Evolutionary conservation across 2,888 invertebrate species (phyloP).

Genomic region (Chydorus sphaericus): DNA sequence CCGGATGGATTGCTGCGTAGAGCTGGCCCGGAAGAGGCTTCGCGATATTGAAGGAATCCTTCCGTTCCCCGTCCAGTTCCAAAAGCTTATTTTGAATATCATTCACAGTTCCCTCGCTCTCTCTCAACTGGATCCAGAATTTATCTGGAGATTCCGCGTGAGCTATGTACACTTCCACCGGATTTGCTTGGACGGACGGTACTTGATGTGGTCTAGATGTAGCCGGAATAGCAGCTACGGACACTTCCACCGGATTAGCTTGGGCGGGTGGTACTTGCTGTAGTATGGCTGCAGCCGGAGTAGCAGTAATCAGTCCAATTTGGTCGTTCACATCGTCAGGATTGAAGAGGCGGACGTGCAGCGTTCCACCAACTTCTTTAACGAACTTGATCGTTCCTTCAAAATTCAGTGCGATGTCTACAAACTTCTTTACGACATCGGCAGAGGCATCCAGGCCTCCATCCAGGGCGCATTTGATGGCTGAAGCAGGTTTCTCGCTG

Average conservation of each 20-base stretch:
- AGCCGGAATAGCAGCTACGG: background rate
- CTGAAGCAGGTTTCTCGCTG: constrained; percentile 3
- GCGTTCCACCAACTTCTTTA: background rate
- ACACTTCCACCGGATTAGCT: background rate
- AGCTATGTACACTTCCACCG: background rate
- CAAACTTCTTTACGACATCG: background rate
- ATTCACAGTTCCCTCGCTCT: background rate
- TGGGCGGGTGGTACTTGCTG: background rate
- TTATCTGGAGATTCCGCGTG: background rate
- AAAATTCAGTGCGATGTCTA: background rate
- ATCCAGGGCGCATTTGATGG: constrained; percentile 3
- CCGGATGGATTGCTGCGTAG: constrained; percentile 1
- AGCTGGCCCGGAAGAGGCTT: background rate
- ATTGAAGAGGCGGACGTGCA: background rate
- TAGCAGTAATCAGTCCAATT: background rate
- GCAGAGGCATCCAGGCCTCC: background rate
- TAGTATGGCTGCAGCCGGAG: background rate
- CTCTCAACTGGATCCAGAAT: background rate
- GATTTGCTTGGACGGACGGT: background rate
- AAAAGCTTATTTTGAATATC: background rate
- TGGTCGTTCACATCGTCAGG: background rate
- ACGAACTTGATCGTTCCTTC: background rate
- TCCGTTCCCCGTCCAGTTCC: background rate
- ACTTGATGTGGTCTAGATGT: background rate
- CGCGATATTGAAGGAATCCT: background rate